Conservation (phyloP, 2,888 invertebrate species). For the Periphyllus acericola region DNA sequence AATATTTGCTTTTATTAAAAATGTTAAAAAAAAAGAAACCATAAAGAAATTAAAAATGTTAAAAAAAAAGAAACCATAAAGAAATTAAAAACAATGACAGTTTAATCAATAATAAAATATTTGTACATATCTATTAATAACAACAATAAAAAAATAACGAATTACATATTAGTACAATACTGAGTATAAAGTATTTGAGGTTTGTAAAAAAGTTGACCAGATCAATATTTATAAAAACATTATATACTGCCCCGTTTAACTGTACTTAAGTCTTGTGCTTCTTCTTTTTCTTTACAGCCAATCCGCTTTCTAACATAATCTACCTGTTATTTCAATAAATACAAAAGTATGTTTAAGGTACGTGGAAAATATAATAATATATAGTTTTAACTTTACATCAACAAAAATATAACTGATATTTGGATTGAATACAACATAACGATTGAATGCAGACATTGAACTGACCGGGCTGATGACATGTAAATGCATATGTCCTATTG, state of each 20-base stretch:
- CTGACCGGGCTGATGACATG: conserved; percentile 85
- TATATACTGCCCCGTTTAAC: not conserved
- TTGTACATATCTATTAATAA: not conserved
- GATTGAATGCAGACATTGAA: conserved; percentile 71
- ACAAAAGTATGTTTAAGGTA: not conserved
- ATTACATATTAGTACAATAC: not conserved
- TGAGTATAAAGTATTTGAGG: not conserved
- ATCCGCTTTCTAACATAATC: conserved; percentile 43
- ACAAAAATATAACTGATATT: conserved; percentile 34
- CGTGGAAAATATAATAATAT: not conserved
- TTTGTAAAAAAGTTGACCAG: not conserved
- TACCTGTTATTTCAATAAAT: conserved; percentile 12
- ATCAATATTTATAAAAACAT: not conserved
- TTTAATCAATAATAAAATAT: not conserved
- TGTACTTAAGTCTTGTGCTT: not conserved
- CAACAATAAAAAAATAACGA: not conserved
- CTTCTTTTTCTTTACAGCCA: not conserved
- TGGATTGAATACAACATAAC: conserved; percentile 56
- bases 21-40: too few species aligned
- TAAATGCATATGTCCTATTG: conserved; percentile 83
- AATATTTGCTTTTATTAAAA: too few species aligned
- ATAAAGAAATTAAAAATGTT: too few species aligned
- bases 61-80: too few species aligned
- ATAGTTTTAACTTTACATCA: conserved; percentile 21
- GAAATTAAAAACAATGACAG: too few species aligned